Conservation (phyloP, 92 coral and sea anemone species). For the Bergia sp. region DNA sequence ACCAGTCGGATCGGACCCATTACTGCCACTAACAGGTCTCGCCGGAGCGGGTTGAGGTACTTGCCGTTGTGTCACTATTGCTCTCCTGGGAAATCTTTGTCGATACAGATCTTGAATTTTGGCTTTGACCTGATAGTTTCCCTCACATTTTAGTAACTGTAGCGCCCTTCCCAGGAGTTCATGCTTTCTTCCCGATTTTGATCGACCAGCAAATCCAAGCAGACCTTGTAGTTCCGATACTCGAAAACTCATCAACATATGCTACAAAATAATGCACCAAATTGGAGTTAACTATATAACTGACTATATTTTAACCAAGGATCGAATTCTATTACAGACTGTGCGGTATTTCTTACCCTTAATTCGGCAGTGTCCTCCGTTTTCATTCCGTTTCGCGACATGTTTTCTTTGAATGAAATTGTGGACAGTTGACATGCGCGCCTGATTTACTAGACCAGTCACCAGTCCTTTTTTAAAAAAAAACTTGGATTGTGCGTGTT, state of each 20-base stretch:
- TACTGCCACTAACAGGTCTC: slow-evolving; percentile 52
- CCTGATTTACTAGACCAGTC: slow-evolving; percentile 13
- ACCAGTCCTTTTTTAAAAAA: not conserved
- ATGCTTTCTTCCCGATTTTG: slow-evolving; percentile 96
- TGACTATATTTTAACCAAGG: not conserved
- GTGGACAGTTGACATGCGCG: slow-evolving; percentile 48
- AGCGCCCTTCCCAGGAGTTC: slow-evolving; percentile 97
- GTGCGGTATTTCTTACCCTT: slow-evolving; percentile 61
- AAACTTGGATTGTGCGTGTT: too few relatives aligned
- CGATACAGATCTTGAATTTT: slow-evolving; percentile 91
- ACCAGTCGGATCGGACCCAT: slow-evolving; percentile 59
- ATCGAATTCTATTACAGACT: not conserved
- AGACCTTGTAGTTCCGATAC: slow-evolving; percentile 95
- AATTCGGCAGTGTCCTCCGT: slow-evolving; percentile 88
- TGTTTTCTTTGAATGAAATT: slow-evolving; percentile 40
- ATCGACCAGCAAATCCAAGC: slow-evolving; percentile 96
- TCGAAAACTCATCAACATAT: slow-evolving; percentile 97
- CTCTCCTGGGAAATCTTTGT: slow-evolving; percentile 89
- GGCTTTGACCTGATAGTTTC: slow-evolving; percentile 77
- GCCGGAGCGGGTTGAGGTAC: slow-evolving; percentile 57
- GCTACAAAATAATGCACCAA: slow-evolving; percentile 62
- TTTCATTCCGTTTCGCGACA: slow-evolving; percentile 57
- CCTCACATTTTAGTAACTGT: slow-evolving; percentile 93
- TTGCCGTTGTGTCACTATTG: slow-evolving; percentile 59
- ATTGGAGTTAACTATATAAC: not conserved